Evolutionary conservation across 1,140 invertebrate genomes (phyloP).

Genomic region (Drosophila lacertosa): DNA sequence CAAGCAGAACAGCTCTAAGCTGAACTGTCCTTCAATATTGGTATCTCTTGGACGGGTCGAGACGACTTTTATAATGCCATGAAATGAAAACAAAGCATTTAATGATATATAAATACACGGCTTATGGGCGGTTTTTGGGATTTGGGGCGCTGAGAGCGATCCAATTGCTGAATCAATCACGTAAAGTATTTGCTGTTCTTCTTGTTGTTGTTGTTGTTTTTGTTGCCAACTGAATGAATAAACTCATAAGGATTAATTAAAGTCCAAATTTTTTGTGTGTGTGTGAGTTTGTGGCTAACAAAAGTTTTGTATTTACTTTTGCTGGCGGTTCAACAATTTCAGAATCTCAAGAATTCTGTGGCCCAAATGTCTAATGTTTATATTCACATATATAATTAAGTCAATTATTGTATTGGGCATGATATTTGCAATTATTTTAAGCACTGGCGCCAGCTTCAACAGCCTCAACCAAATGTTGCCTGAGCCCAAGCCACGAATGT

Average conservation of each 20-base stretch:
- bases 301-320: conserved; percentile 23
- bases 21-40: conserved; percentile 44
- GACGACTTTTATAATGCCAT: conserved; percentile 20
- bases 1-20: conserved; percentile 64
- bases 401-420: conserved; percentile 47
- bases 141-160: conserved; percentile 15
- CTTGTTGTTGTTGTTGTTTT: not conserved
- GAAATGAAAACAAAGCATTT: conserved; percentile 35
- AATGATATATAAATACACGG: conserved; percentile 41
- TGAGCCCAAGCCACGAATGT: conserved; percentile 2
- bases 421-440: conserved; percentile 61
- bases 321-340: conserved; percentile 11
- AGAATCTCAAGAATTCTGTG: conserved; percentile 14
- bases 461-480: not conserved
- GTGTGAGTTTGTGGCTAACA: not conserved
- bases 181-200: not conserved
- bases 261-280: conserved; percentile 7
- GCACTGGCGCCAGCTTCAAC: conserved; percentile 55
- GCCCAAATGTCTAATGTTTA: not conserved
- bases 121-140: conserved; percentile 23
- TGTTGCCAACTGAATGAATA: conserved; percentile 2
- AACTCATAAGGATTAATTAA: conserved; percentile 36
- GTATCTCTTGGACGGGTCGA: no score
- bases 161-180: conserved; percentile 40
- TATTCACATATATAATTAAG: conserved; percentile 34